These are phyloP conservation scores for Heliconius melpomene DNA, from an alignment of 1,140 invertebrate genomes.

Conservation along the genomic window DNA sequence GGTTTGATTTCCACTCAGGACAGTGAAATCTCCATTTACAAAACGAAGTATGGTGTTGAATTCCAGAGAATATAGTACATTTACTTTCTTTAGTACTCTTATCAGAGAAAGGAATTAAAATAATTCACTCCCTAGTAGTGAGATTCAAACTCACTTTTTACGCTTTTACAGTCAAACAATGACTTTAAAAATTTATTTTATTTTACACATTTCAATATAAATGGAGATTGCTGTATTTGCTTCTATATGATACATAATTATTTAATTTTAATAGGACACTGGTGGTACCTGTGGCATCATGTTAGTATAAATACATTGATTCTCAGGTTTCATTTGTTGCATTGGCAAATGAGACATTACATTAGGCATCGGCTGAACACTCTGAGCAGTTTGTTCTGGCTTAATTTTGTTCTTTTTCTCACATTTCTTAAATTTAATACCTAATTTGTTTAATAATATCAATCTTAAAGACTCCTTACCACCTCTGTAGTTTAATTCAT, in stretches of 20 bases:
- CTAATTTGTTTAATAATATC: conserved; percentile 74
- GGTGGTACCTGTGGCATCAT: conserved; percentile 74
- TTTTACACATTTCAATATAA: too few relatives aligned
- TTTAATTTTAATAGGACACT: conserved; percentile 60
- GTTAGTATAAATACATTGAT: conserved; percentile 67
- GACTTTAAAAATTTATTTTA: too few relatives aligned
- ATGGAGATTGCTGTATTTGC: too few relatives aligned
- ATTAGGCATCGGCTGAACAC: conserved; percentile 46
- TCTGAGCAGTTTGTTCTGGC: conserved; percentile 48
- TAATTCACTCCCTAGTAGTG: too few relatives aligned
- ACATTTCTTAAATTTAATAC: conserved; percentile 77
- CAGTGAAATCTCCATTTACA: too few relatives aligned
- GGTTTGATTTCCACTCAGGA: too few relatives aligned
- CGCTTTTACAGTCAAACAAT: too few relatives aligned
- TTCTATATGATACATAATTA: background rate
- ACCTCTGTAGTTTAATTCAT: conserved; percentile 68
- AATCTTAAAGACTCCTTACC: conserved; percentile 71
- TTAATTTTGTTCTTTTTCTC: conserved; percentile 75
- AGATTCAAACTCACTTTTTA: too few relatives aligned
- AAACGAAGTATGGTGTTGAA: too few relatives aligned
- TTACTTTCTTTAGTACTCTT: too few relatives aligned
- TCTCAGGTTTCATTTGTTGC: conserved; percentile 69
- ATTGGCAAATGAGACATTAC: conserved; percentile 62
- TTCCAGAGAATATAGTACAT: too few relatives aligned
- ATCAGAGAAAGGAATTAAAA: too few relatives aligned